Evolutionary conservation across 2,888 invertebrate genomes (phyloP).

Genomic region (Ormyrus labotus): DNA sequence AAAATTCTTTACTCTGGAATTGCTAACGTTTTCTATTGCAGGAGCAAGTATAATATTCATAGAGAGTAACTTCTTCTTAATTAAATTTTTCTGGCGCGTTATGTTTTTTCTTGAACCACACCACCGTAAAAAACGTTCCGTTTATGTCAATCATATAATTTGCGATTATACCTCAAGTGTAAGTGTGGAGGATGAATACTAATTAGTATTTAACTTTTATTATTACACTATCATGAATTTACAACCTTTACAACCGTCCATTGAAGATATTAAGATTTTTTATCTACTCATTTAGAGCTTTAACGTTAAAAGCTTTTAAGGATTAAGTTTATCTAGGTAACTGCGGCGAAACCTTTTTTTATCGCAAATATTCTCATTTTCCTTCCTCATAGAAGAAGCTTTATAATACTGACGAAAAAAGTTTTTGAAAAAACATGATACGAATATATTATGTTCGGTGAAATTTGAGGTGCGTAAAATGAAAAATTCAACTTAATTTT

Average conservation of each 20-base stretch:
- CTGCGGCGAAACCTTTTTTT: no score
- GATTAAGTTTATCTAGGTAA: neutral
- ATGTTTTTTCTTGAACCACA: neutral
- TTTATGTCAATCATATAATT: conserved; percentile 5
- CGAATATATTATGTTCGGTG: no score
- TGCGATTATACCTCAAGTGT: neutral
- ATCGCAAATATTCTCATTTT: no score
- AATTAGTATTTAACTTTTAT: neutral
- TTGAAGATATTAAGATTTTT: neutral
- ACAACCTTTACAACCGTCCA: neutral
- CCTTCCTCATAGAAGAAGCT: no score
- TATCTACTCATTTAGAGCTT: neutral
- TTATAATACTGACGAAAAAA: no score
- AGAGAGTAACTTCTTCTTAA: neutral
- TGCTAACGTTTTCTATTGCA: no score
- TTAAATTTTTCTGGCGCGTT: neutral
- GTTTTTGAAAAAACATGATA: no score
- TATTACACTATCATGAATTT: neutral
- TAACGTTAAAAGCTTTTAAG: conserved; percentile 3
- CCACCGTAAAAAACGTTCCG: neutral
- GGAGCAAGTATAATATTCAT: neutral
- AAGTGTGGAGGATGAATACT: neutral
- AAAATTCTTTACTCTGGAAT: no score
- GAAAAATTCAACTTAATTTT: no score
- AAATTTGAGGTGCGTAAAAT: no score